These are phyloP conservation scores for Spisula subtruncata DNA, from an alignment of 2,888 invertebrate genomes.

Conservation along the genomic window DNA sequence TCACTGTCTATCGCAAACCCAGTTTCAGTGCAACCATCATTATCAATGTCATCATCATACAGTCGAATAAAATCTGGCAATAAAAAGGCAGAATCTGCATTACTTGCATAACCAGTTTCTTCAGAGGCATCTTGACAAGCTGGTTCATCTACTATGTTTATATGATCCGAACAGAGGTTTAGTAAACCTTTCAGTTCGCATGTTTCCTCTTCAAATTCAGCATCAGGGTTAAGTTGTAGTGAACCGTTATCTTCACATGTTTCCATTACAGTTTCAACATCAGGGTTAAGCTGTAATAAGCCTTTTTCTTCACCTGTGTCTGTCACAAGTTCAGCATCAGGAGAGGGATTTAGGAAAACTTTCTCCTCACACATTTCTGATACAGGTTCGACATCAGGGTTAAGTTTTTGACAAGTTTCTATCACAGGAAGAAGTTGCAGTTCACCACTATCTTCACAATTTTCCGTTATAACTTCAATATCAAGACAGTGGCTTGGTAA, in stretches of 20 bases:
- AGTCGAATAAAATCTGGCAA: constrained; percentile 6
- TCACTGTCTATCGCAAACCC: background rate
- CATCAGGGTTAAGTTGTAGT: background rate
- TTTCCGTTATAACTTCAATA: too few species aligned
- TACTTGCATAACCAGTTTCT: background rate
- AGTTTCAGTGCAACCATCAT: background rate
- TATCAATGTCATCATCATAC: background rate
- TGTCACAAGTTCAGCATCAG: too few species aligned
- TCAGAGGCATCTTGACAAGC: background rate
- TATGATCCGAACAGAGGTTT: background rate
- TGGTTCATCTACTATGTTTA: background rate
- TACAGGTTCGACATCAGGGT: too few species aligned
- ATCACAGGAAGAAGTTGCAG: too few species aligned
- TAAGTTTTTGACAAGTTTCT: too few species aligned
- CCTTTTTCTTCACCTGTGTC: too few species aligned
- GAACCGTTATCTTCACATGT: background rate
- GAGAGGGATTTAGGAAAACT: too few species aligned
- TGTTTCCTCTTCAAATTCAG: background rate
- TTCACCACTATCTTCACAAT: too few species aligned
- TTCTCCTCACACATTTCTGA: too few species aligned
- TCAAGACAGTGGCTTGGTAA: too few species aligned
- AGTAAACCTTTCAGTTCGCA: background rate
- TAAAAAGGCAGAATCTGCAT: background rate
- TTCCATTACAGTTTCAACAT: background rate
- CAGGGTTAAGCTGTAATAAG: too few species aligned